A percentile compares a stretch with the other conserved stretches of the same genome.
phyloP scores from a whole-genome alignment of 2,888 invertebrate species.

The Drosophila greeni region DNA sequence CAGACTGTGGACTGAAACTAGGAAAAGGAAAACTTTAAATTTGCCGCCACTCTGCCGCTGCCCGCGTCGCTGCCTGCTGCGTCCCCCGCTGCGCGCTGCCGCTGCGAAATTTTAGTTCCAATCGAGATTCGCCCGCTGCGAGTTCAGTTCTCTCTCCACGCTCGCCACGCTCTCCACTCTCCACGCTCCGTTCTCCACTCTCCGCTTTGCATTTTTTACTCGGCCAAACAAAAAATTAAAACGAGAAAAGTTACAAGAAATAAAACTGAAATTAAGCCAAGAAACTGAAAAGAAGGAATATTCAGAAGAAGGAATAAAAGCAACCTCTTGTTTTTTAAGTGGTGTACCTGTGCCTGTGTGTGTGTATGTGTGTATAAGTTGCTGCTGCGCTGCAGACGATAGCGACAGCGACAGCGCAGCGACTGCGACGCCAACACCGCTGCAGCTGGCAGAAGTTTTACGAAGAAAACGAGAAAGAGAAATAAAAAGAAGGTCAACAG shows the following conservation, averaged over 20 bases:
- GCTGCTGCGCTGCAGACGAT: conserved; percentile 23
- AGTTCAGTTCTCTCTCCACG: conserved; percentile 25
- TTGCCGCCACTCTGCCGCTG: conserved; percentile 29
- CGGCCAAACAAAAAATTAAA: background rate
- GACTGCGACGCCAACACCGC: conserved; percentile 22
- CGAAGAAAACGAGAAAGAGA: conserved; percentile 12
- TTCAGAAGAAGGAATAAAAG: conserved; percentile 1
- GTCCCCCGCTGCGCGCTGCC: conserved; percentile 45
- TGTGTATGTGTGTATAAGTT: conserved; percentile 23
- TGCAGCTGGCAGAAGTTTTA: conserved; percentile 24
- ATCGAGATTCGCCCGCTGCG: conserved; percentile 29
- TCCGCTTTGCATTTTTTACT: conserved; percentile 13
- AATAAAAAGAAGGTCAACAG: conserved; percentile 27
- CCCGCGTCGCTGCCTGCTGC: conserved; percentile 17
- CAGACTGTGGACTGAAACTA: background rate
- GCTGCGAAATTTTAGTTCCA: conserved; percentile 29
- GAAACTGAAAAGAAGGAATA: conserved; percentile 17
- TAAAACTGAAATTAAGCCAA: conserved; percentile 12
- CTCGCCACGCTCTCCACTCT: conserved; percentile 18
- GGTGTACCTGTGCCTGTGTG: conserved; percentile 8
- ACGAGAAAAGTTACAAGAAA: background rate
- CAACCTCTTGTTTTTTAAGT: conserved; percentile 15
- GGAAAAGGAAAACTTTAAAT: conserved; percentile 17
- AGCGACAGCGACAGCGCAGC: conserved; percentile 39
- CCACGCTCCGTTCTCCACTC: conserved; percentile 18